phyloP scores from a whole-genome alignment of 2,888 invertebrate species.

The Caenorhabditis sp. region DNA sequence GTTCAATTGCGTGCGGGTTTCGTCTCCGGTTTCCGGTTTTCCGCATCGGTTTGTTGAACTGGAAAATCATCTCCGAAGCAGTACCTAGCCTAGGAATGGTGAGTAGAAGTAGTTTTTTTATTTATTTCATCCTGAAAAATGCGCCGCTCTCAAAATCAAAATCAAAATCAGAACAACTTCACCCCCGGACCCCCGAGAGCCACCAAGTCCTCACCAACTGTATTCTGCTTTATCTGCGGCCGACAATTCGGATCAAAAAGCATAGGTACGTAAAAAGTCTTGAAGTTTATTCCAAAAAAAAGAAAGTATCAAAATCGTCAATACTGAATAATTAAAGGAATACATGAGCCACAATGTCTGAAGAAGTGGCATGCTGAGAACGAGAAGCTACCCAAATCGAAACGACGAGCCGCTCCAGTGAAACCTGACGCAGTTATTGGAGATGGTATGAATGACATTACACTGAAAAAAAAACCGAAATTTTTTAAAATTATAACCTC shows the following conservation, averaged over 20 bases:
- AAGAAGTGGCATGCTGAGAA: conserved; percentile 87
- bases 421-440: conserved; percentile 85
- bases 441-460: conserved; percentile 48
- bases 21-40: conserved; percentile 41
- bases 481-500: conserved; percentile 10
- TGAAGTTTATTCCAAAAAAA: neutral
- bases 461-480: conserved; percentile 22
- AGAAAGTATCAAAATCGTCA: neutral
- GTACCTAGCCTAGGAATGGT: conserved; percentile 35
- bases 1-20: conserved; percentile 25
- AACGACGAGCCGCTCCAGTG: conserved; percentile 86
- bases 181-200: conserved; percentile 76
- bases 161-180: conserved; percentile 76
- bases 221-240: conserved; percentile 87
- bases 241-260: conserved; percentile 87
- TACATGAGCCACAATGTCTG: conserved; percentile 86
- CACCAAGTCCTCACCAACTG: conserved; percentile 82
- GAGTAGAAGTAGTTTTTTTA: neutral
- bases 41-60: conserved; percentile 56
- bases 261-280: conserved; percentile 64
- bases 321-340: conserved; percentile 35
- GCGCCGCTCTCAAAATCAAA: conserved; percentile 64
- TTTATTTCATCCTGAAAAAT: neutral
- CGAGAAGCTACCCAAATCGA: conserved; percentile 85
- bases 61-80: conserved; percentile 42